A percentile compares a stretch with the other conserved stretches of the same genome.
Conservation (phyloP, 2,888 invertebrate genomes). For the Pecten maximus region DNA sequence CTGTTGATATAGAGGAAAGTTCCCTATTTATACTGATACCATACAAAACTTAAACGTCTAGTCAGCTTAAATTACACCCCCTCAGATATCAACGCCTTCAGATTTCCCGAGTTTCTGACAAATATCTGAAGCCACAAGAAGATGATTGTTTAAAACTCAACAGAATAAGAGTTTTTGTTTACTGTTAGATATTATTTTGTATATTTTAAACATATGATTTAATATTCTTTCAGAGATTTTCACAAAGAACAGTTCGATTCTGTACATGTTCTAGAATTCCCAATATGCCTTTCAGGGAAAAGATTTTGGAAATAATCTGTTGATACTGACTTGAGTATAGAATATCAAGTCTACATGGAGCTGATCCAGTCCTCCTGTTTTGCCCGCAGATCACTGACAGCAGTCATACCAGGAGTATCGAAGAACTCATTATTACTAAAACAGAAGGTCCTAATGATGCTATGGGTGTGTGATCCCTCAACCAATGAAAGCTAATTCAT, state of each 20-base stretch:
- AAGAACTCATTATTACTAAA: background rate
- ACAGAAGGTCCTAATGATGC: background rate
- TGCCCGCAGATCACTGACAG: background rate
- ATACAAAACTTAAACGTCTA: background rate
- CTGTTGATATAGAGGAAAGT: slow-evolving; percentile 10
- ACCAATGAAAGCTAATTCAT: background rate
- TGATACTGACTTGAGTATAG: background rate
- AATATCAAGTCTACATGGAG: background rate
- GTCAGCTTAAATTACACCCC: background rate
- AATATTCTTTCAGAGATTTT: background rate
- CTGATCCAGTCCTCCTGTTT: background rate
- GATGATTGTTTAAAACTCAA: background rate
- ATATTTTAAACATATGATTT: background rate
- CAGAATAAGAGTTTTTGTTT: background rate
- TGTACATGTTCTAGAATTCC: background rate
- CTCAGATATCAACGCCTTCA: background rate
- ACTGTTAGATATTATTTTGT: background rate
- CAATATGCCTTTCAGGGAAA: background rate
- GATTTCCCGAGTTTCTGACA: background rate
- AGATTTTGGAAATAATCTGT: background rate
- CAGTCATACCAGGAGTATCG: background rate
- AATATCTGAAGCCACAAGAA: background rate
- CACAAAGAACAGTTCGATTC: background rate
- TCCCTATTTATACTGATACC: background rate
- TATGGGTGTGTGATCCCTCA: background rate